These are phyloP conservation scores for Balearica regulorum DNA, from an alignment of 2,797 vertebrate genomes.

Conservation along the genomic window DNA sequence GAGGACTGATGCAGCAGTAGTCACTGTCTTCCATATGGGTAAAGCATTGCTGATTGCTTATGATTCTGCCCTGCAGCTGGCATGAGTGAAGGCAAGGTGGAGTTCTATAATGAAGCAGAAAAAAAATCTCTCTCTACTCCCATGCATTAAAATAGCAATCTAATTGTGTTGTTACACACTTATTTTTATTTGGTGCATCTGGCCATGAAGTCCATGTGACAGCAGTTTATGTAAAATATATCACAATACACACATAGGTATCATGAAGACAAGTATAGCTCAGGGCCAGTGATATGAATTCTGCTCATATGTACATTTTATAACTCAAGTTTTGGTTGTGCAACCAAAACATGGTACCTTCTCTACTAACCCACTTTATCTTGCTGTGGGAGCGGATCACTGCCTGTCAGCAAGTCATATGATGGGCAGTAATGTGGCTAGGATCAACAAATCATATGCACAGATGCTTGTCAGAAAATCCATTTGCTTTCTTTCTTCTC, in stretches of 20 bases:
- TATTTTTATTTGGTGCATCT: neutral
- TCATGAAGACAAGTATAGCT: neutral
- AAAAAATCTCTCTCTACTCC: neutral
- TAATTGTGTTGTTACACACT: neutral
- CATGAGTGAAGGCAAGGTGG: neutral
- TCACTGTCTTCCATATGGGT: neutral
- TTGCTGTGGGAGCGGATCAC: neutral
- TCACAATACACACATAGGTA: neutral
- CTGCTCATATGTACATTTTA: neutral
- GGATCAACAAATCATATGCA: neutral
- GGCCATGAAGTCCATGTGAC: neutral
- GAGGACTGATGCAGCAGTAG: neutral
- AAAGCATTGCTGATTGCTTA: neutral
- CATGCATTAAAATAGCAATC: neutral
- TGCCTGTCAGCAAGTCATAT: neutral
- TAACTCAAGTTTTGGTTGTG: neutral
- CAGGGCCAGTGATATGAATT: neutral
- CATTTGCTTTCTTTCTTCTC: neutral
- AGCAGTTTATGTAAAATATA: neutral
- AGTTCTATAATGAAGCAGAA: neutral
- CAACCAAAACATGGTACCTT: neutral
- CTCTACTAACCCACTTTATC: neutral
- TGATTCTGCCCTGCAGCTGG: neutral
- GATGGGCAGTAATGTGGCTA: neutral
- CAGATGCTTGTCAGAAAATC: neutral